phyloP scores from a whole-genome alignment of 2,113 vertebrate genomes.

The Nicator chloris region DNA sequence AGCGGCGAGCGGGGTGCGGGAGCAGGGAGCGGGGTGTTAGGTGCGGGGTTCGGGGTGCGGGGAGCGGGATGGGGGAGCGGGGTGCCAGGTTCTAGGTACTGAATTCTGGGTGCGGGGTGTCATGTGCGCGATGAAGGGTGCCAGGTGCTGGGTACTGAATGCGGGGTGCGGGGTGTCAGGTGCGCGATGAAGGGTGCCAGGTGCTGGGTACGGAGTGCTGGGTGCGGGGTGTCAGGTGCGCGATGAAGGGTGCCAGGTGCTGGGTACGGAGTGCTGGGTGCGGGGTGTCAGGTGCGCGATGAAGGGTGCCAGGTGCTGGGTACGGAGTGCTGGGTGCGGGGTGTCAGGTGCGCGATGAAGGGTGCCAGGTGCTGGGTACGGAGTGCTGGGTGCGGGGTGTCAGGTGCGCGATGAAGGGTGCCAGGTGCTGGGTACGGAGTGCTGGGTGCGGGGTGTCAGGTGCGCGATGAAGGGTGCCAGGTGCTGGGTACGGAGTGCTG shows the following conservation, averaged over 20 bases:
- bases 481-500: no score
- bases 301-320: no score
- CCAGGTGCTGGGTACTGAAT: no score
- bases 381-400: background rate
- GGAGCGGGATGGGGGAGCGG: fast-evolving
- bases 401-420: no score
- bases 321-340: background rate
- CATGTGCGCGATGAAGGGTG: no score
- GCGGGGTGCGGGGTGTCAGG: no score
- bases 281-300: no score
- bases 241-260: no score
- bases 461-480: fast-evolving
- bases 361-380: background rate
- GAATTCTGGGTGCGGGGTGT: fast-evolving
- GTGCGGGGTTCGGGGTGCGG: no score
- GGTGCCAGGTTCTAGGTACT: no score
- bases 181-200: no score
- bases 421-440: background rate
- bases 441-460: fast-evolving
- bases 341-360: background rate
- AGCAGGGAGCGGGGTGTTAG: fast-evolving
- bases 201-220: no score
- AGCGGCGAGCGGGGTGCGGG: background rate
- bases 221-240: background rate
- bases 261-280: background rate